A percentile compares a stretch with the other conserved stretches of the same genome.
Conservation (phyloP, 2,797 vertebrate genomes). For the Brachymystax lenok region DNA sequence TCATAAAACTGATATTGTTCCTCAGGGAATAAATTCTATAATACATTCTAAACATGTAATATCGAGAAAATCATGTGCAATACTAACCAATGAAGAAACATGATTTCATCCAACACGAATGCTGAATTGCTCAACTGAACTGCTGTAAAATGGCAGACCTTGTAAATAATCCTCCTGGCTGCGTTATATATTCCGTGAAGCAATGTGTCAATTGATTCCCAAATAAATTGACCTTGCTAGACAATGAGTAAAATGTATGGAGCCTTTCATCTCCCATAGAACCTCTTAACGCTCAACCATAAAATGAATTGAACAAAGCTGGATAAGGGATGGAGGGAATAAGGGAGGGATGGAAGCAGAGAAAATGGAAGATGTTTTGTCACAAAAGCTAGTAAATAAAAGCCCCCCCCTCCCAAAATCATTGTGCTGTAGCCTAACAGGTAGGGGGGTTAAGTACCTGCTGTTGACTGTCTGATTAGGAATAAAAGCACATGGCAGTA, state of each 20-base stretch:
- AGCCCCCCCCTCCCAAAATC: conserved; percentile 47
- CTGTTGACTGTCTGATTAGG: conserved; percentile 71
- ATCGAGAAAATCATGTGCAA: conserved; percentile 39
- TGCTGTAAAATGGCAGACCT: conserved; percentile 56
- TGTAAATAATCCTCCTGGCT: conserved; percentile 66
- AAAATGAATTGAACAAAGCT: conserved; percentile 64
- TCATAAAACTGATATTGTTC: conserved; percentile 34
- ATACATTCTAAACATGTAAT: conserved; percentile 38
- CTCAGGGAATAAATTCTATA: conserved; percentile 37
- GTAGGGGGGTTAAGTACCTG: conserved; percentile 64
- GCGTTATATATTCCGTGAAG: conserved; percentile 68
- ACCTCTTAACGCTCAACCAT: conserved; percentile 62
- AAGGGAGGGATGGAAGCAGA: conserved; percentile 41
- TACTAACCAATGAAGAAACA: conserved; percentile 11
- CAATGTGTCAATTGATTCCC: conserved; percentile 77
- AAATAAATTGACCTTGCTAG: conserved; percentile 79
- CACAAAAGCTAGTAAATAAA: conserved; percentile 67
- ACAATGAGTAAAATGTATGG: conserved; percentile 78
- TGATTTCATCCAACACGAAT: conserved; percentile 37
- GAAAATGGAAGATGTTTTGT: conserved; percentile 59
- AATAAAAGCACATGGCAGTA: conserved; percentile 61
- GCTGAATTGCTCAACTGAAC: conserved; percentile 42
- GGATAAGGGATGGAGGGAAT: conserved; percentile 32
- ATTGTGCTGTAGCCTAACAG: conserved; percentile 49
- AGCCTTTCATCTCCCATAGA: conserved; percentile 75